Conservation (phyloP, 2,797 vertebrate species). For the Avahi laniger region DNA sequence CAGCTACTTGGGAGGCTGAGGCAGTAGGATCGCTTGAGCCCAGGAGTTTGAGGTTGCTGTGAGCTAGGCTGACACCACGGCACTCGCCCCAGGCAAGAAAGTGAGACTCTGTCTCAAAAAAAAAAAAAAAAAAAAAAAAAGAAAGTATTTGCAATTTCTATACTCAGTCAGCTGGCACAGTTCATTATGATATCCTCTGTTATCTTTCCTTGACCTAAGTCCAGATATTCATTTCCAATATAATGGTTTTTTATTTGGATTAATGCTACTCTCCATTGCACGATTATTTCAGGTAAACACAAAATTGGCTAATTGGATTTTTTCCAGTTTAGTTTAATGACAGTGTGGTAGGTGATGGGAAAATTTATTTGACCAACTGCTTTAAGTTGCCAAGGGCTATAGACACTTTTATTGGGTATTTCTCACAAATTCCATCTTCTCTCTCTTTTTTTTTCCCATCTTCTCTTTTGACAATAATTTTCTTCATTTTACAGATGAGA, state of each 20-base stretch:
- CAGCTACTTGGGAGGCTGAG: no score
- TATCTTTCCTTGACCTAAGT: slow-evolving; percentile 80
- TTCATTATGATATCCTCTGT: background rate
- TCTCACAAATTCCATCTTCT: slow-evolving; percentile 36
- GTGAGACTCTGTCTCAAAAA: no score
- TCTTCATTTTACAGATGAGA: slow-evolving; percentile 22
- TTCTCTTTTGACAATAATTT: slow-evolving; percentile 33
- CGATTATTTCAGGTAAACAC: slow-evolving; percentile 92
- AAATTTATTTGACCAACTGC: background rate
- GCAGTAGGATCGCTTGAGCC: no score
- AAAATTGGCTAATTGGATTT: background rate
- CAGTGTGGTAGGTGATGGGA: background rate
- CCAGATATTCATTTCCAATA: slow-evolving; percentile 99
- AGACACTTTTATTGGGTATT: background rate
- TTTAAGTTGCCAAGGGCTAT: background rate
- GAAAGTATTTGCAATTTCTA: slow-evolving; percentile 14
- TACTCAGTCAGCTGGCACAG: background rate
- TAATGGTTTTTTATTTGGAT: slow-evolving; percentile 95
- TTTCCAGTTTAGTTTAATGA: background rate
- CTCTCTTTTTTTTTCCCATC: background rate
- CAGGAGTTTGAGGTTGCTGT: no score
- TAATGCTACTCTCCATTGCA: slow-evolving; percentile 94
- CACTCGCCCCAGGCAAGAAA: no score
- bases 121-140: no score
- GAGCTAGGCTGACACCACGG: no score